Evolutionary conservation across 2,113 vertebrate genomes (phyloP), one percentile per base, ranked within the genome.

Genomic region (Rhegmatorhina hoffmannsi): DNA sequence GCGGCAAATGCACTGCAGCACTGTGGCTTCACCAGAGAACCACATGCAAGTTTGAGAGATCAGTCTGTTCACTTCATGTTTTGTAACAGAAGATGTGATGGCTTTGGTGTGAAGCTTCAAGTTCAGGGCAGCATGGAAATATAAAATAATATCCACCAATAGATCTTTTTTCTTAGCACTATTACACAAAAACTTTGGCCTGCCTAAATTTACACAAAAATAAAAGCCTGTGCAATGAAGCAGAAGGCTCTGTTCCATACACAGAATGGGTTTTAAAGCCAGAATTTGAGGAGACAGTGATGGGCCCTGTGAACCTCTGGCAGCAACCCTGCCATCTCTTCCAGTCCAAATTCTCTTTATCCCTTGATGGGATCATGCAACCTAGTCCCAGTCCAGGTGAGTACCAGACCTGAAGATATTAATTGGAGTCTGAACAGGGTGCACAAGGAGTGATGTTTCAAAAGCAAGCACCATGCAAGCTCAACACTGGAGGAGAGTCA

Each of bases 401-500:
- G 36, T 6, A 29, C 23, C 90, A 84, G 40, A 19, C 66, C 49
- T 73, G 28, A 12, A 38, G 19, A 55, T 5, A 9, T 87, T 58
- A 68, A 26, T 49, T 66, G 77, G 49, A 63, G 50, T 79, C 87
- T 74, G 77, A 66, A 91, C 62, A 93, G 15, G 79, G 75, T 68
- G 55, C 78, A 94, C 94, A 87, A 90, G 24, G 40, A 91, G 70
- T 7, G 15, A 91, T 72, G 86, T 84, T 78, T 80, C 79, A 70
- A 78, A 96, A 95, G 55, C 76, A 46, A 96, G 94, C 40, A 28
- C 79, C 24, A 13, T 74, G 79, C 69, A 89, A 94, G 66, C 69
- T 25, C 90, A 72, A 13, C 43, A 8, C 93, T 77, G 76, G 82
- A 95, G 74, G 49, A 79, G 80, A 86, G 91, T 94, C 81, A 62